Conservation (phyloP, 2,797 vertebrate genomes). For the Cyclopterus lumpus region DNA sequence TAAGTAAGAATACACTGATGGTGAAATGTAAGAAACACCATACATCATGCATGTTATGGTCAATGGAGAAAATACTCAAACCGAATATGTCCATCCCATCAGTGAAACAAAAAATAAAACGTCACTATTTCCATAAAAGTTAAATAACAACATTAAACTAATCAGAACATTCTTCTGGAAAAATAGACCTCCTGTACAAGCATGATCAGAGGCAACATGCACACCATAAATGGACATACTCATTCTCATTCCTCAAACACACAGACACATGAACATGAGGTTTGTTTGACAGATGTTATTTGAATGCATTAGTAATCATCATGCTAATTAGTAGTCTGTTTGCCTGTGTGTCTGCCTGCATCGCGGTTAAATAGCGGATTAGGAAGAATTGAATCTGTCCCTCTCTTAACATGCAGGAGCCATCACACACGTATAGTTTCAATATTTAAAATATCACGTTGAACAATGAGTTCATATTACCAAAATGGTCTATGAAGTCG, state of each 20-base stretch:
- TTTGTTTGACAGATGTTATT: slow-evolving; percentile 26
- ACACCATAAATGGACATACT: neutral
- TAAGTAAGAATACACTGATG: neutral
- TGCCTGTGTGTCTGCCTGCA: slow-evolving; percentile 35
- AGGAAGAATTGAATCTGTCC: slow-evolving; percentile 57
- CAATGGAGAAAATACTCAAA: neutral
- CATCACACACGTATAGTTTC: slow-evolving; percentile 10
- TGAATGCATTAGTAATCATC: slow-evolving; percentile 30
- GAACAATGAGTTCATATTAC: neutral
- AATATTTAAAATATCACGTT: neutral
- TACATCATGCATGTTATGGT: neutral
- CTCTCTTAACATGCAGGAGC: slow-evolving; percentile 27
- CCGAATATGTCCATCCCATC: neutral
- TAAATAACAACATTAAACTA: neutral
- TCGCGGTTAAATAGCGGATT: slow-evolving; percentile 67
- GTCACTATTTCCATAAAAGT: neutral
- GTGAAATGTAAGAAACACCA: neutral
- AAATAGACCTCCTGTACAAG: neutral
- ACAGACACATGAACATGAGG: slow-evolving; percentile 18
- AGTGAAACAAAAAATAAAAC: no score
- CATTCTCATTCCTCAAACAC: neutral
- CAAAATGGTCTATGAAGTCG: neutral
- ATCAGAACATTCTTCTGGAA: neutral
- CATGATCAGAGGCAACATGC: neutral
- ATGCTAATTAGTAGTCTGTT: slow-evolving; percentile 30